These are phyloP conservation scores for Sebastes alutus DNA, from an alignment of 2,797 vertebrate species.

Conservation along the genomic window DNA sequence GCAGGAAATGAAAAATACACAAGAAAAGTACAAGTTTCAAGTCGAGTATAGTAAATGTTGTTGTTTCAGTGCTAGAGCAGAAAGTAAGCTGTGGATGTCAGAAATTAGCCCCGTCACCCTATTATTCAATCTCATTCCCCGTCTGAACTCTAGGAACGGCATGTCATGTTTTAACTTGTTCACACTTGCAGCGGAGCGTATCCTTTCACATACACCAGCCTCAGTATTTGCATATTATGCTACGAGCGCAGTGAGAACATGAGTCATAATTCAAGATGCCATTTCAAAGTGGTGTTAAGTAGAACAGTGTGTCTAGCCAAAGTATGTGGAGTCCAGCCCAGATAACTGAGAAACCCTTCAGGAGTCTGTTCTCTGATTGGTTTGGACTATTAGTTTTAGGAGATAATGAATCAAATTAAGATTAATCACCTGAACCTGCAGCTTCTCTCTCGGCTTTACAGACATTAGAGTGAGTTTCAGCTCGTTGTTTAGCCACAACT, in stretches of 20 bases:
- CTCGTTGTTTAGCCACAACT: not conserved
- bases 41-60: not conserved
- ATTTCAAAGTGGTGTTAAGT: not conserved
- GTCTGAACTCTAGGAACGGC: not conserved
- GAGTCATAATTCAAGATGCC: slow-evolving; percentile 5
- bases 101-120: not conserved
- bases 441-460: not conserved
- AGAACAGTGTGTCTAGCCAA: not conserved
- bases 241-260: not conserved
- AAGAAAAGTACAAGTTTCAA: not conserved
- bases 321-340: not conserved
- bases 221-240: slow-evolving; percentile 52
- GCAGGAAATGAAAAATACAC: not conserved
- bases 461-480: not conserved
- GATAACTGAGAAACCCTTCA: not conserved
- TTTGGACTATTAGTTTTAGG: not conserved
- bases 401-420: not conserved
- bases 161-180: slow-evolving; percentile 2
- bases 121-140: not conserved
- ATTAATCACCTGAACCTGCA: not conserved
- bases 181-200: not conserved
- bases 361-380: not conserved
- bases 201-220: not conserved
- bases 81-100: not conserved
- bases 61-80: not conserved